Base-by-base conservation (phyloP, 2,113 vertebrate species). In the Microcebus griseorufus region DNA sequence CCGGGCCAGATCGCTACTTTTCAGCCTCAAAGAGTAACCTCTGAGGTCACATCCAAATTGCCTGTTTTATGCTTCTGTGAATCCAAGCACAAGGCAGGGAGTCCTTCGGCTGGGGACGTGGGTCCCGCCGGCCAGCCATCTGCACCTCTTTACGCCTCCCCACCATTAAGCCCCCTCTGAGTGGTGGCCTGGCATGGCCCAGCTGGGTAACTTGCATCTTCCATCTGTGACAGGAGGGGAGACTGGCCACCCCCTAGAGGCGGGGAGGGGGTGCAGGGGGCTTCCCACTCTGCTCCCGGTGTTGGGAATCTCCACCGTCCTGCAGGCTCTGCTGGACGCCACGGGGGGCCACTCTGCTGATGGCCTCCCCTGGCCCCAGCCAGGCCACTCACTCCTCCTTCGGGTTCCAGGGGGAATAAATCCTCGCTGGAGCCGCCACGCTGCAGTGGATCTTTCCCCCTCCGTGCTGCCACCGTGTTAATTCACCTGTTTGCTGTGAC, bases 1-100 rank as follows among this genome's bases (percentile, higher is more conserved):
- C 79, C 34, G 22, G 78, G 79, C 87, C 80, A 79, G 82, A 95
- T 64, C 5, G 3, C 84, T 89, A 32, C 89, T 89, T 97, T 53
- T 82, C 13, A 51, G 95, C 9, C 1, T 42, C 60, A 14, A 82
- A 69, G 62, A 83, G 45, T 92, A 39, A 97, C 96, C 82, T 96
- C 51, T 34, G 75, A 97, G 95, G 96, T 97, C 96, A 97, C 70
- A 34, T 90, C 92, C 73, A 95, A 97, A 97, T 97, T 72, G 95
- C 96, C 83, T 95, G 86, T 96, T 97, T 97, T 94, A 93, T 96
- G 96, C 96, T 90, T 96, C 95, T 83, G 79, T 97, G 96, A 92
- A 11, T 92, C 95, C 73, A 86, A 95, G 92, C 29, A 83, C 37
- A 83, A 89, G 29, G 42, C 27, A 29, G 83, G 86, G 65, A 60